A percentile compares a stretch with the other conserved stretches of the same genome.
Evolutionary conservation across 2,797 vertebrate genomes (phyloP).

Genomic region (Eupleurogrammus muticus): DNA sequence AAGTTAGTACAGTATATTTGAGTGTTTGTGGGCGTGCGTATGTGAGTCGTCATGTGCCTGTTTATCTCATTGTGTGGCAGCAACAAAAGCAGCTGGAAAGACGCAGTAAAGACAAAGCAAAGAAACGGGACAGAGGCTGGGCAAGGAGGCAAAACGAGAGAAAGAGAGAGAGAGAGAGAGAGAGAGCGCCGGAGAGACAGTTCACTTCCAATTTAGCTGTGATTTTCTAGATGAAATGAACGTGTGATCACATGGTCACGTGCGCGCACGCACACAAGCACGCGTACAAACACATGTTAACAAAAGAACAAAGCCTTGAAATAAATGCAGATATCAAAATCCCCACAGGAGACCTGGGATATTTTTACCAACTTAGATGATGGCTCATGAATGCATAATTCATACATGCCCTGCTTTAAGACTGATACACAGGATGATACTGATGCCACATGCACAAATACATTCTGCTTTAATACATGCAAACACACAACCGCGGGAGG

Average conservation of each 20-base stretch:
- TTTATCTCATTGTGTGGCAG: constrained; percentile 48
- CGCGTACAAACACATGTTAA: constrained; percentile 57
- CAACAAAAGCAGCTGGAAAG: constrained; percentile 59
- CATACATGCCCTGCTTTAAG: constrained; percentile 78
- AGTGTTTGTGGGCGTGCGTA: constrained; percentile 2
- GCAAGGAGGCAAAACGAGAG: constrained; percentile 43
- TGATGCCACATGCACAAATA: constrained; percentile 53
- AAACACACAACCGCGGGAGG: constrained; percentile 20
- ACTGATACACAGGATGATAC: constrained; percentile 63
- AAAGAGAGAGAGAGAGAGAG: constrained; percentile 16
- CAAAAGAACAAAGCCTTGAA: constrained; percentile 77
- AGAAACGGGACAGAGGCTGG: constrained; percentile 32
- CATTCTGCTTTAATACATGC: constrained; percentile 39
- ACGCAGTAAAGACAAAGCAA: constrained; percentile 37
- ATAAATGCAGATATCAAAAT: constrained; percentile 78
- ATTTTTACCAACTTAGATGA: constrained; percentile 80
- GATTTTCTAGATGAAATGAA: constrained; percentile 57
- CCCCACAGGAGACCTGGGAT: constrained; percentile 76
- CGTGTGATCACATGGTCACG: constrained; percentile 19
- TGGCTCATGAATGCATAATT: constrained; percentile 83
- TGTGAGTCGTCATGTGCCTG: constrained; percentile 20
- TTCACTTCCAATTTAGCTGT: constrained; percentile 40
- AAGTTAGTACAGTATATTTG: constrained; percentile 22
- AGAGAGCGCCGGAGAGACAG: neutral
- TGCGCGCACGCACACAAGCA: constrained; percentile 8